Base-by-base conservation (phyloP, 2,113 vertebrate species). In the Bos indicus region DNA sequence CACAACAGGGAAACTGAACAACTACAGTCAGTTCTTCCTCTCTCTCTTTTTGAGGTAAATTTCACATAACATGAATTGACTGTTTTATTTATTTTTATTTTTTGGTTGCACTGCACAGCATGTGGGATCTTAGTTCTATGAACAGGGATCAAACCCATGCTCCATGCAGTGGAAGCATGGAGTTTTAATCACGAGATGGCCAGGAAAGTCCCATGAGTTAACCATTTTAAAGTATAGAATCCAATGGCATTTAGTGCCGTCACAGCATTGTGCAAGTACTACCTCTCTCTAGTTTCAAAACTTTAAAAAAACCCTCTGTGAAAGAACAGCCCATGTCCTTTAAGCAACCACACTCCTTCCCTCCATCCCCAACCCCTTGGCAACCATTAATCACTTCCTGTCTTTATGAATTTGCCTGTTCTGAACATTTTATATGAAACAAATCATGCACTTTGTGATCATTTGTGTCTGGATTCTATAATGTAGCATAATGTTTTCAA, bases 181-280 rank as follows among this genome's bases (percentile, higher is more conserved):
- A 51, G 46, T 11, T 28, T 51, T 81, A 51, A 33, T 48, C 28
- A 33, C 16, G 21, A 28, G 28, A 33, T 30, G 4, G 46, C 28
- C 28, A 81, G 46, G 78, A 48, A 51, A 33, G 26, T 80, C 46
- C 77, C 14, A 33, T 51, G 46, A 54, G 13, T 21, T 5, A 43
- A 43, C 52, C 15, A 28, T 28, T 82, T 67, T 59, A 16, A 51
- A 52, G 54, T 26, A 14, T 19, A 3, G 15, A 16, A 23, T 28
- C 52, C 62, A 26, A 25, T 2, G 9, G n/a, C 23, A 8, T 23
- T 64, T 6, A 10, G 64, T 10, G 7, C 17, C 0, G 3, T 62
- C 54, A 33, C 1, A 6, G 13, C 5, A 21, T 19, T 25, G n/a
- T 25, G 30, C 23, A 64, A 25, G 15, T n/a, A 5, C n/a, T 9